Conservation (phyloP, 2,797 vertebrate genomes). For the Avahi laniger region DNA sequence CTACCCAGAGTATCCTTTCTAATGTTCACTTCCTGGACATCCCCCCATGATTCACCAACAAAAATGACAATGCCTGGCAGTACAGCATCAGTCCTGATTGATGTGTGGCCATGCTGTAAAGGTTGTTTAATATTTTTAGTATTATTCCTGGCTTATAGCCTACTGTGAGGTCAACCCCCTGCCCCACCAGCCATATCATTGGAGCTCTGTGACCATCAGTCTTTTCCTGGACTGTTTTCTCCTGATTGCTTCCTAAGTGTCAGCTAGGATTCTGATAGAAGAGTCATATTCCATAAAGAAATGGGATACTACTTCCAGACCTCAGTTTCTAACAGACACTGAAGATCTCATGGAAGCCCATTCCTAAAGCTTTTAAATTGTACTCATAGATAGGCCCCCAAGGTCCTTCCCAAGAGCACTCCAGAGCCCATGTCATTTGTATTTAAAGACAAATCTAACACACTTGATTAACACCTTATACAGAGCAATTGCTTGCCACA, state of each 20-base stretch:
- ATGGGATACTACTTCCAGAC: not conserved
- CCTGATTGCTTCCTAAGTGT: not conserved
- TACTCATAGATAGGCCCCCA: not conserved
- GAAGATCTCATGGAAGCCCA: not conserved
- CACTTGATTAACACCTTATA: not conserved
- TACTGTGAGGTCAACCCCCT: not conserved
- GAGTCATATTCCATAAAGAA: not conserved
- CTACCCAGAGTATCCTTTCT: not conserved
- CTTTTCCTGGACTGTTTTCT: not conserved
- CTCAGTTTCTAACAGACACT: not conserved
- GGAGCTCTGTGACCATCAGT: not conserved
- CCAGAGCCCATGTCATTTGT: not conserved
- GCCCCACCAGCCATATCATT: not conserved
- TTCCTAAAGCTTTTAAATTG: not conserved
- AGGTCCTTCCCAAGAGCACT: not conserved
- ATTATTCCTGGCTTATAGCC: not conserved
- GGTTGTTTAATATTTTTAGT: slow-evolving; percentile 20
- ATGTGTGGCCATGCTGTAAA: not conserved
- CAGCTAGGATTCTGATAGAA: slow-evolving; percentile 5
- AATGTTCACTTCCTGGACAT: not conserved
- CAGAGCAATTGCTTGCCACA: not conserved
- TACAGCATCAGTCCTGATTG: not conserved
- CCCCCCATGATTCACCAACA: not conserved
- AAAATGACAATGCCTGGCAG: not conserved
- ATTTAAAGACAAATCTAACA: not conserved